phyloP scores from a whole-genome alignment of 2,888 invertebrate species.

The Cancer borealis region DNA sequence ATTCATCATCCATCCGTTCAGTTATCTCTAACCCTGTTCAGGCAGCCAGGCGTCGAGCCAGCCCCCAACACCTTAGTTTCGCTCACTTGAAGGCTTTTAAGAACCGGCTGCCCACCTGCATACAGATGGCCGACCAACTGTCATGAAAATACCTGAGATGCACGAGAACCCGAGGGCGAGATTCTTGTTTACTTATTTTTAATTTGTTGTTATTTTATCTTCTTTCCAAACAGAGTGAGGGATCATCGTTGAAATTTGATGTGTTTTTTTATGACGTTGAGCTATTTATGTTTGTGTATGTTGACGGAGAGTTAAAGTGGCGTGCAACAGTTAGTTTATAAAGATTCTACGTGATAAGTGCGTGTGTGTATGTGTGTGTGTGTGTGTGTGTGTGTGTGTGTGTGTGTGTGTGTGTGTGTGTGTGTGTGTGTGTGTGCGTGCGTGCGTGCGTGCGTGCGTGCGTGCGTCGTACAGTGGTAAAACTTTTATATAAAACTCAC shows the following conservation, averaged over 20 bases:
- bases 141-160: constrained; percentile 24
- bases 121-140: constrained; percentile 5
- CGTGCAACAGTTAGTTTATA: background rate
- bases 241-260: background rate
- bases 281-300: background rate
- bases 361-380: constrained; percentile 52
- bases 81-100: constrained; percentile 34
- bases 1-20: background rate
- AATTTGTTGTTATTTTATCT: background rate
- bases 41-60: background rate
- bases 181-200: background rate
- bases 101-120: constrained; percentile 12
- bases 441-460: background rate
- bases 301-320: background rate
- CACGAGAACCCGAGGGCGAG: background rate
- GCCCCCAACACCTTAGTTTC: constrained; percentile 17
- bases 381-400: constrained; percentile 43
- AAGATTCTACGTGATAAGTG: constrained; percentile 12
- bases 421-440: constrained; percentile 8
- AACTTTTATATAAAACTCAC: background rate
- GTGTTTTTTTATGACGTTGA: background rate
- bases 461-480: background rate
- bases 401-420: background rate
- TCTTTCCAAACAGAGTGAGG: background rate
- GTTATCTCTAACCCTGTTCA: constrained; percentile 21